Conservation (phyloP, 2,797 vertebrate species). For the Rhodeus uyekii region DNA sequence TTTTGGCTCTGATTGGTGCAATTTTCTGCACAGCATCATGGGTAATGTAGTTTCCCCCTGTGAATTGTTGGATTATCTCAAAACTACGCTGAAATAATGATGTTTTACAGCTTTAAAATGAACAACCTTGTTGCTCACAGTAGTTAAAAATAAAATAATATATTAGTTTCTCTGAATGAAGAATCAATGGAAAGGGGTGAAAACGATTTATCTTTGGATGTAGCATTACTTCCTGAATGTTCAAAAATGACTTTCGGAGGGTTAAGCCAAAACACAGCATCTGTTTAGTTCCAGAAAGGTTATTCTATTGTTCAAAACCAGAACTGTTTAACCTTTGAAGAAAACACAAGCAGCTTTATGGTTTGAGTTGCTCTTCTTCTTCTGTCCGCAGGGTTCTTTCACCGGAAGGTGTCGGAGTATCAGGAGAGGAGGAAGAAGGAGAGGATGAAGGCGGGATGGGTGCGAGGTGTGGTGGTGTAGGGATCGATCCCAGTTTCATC, state of each 20-base stretch:
- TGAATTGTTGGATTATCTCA: too few species aligned
- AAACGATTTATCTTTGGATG: background rate
- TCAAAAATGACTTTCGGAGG: background rate
- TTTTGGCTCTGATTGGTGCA: too few species aligned
- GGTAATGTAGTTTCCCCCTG: too few species aligned
- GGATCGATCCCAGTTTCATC: too few species aligned
- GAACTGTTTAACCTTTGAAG: background rate
- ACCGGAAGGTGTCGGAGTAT: constrained; percentile 58
- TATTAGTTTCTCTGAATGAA: too few species aligned
- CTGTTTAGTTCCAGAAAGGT: background rate
- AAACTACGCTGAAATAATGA: too few species aligned
- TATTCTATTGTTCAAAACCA: background rate
- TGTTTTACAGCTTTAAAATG: too few species aligned
- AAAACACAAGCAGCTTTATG: background rate
- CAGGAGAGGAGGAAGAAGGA: constrained; percentile 59
- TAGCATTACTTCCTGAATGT: background rate
- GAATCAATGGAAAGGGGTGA: background rate
- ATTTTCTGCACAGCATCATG: too few species aligned
- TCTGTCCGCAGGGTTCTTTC: constrained; percentile 58
- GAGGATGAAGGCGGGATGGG: constrained; percentile 50
- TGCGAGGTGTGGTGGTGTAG: constrained; percentile 24
- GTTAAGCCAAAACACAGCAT: background rate
- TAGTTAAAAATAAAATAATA: too few species aligned
- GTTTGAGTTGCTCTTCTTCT: background rate
- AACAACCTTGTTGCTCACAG: too few species aligned